These are phyloP conservation scores for Scrobipalpa costella DNA, from an alignment of 2,888 invertebrate genomes.

Conservation along the genomic window DNA sequence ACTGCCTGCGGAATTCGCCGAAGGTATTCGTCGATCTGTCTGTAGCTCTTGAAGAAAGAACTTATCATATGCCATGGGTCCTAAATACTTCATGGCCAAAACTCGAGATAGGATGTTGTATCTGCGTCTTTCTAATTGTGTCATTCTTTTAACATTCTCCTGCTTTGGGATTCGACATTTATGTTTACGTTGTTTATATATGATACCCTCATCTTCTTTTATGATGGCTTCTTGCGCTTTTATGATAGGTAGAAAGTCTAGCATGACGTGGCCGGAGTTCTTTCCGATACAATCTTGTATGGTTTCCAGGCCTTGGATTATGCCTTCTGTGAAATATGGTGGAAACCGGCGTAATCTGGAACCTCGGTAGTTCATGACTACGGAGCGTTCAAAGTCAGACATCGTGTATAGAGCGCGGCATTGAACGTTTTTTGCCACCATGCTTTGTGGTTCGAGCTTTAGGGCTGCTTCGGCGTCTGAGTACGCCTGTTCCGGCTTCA, in stretches of 20 bases:
- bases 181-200: constrained; percentile 42
- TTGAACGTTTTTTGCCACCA: constrained; percentile 73
- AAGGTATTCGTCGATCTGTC: constrained; percentile 58
- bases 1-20: constrained; percentile 66
- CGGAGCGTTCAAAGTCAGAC: constrained; percentile 72
- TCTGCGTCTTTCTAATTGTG: constrained; percentile 70
- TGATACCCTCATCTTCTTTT: constrained; percentile 32
- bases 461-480: constrained; percentile 71
- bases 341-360: constrained; percentile 60
- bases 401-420: constrained; percentile 73
- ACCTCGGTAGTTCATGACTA: constrained; percentile 72
- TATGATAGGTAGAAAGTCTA: constrained; percentile 70
- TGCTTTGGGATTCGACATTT: constrained; percentile 64
- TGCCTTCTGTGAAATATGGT: constrained; percentile 71
- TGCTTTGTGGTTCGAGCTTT: constrained; percentile 64
- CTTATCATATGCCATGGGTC: constrained; percentile 75
- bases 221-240: constrained; percentile 56
- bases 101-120: constrained; percentile 64
- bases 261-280: constrained; percentile 70
- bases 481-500: constrained; percentile 68
- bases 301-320: constrained; percentile 71
- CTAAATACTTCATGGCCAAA: constrained; percentile 74
- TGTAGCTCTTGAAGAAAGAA: constrained; percentile 58
- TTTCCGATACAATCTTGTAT: constrained; percentile 73
- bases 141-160: constrained; percentile 55